These are phyloP conservation scores for Temnothorax unifasciatus DNA, from an alignment of 2,888 invertebrate genomes.

Conservation along the genomic window DNA sequence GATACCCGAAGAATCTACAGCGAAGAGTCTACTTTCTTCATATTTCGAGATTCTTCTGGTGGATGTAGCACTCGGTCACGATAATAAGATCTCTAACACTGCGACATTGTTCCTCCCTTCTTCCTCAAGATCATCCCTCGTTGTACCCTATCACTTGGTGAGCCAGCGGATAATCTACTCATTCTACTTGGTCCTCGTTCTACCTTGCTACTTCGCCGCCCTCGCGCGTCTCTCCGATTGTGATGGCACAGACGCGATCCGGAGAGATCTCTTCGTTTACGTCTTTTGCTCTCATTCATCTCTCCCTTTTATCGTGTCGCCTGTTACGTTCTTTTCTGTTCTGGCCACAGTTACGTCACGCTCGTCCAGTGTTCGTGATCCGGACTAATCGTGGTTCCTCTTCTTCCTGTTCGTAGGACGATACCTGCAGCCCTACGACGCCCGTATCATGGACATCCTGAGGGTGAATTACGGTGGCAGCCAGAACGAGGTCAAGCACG, in stretches of 20 bases:
- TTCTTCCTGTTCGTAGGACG: slow-evolving; percentile 81
- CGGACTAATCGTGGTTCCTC: slow-evolving; percentile 61
- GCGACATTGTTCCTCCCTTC: slow-evolving; percentile 35
- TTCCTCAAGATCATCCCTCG: slow-evolving; percentile 16
- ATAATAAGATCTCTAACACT: slow-evolving; percentile 47
- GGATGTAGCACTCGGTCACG: slow-evolving; percentile 10
- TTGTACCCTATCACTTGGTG: slow-evolving; percentile 3
- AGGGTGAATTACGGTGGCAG: slow-evolving; percentile 68
- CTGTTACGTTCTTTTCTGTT: slow-evolving; percentile 50
- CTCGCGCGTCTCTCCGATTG: slow-evolving; percentile 8
- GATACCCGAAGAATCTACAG: not conserved
- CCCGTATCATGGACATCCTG: slow-evolving; percentile 75
- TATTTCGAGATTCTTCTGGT: not conserved
- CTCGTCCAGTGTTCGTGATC: slow-evolving; percentile 11
- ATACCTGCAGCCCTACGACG: slow-evolving; percentile 69
- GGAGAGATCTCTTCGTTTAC: slow-evolving; percentile 30
- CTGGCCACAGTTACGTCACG: slow-evolving; percentile 13
- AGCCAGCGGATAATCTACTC: not conserved
- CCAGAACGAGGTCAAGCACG: slow-evolving; percentile 68
- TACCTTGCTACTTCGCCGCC: not conserved
- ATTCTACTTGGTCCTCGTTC: not conserved
- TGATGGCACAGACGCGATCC: not conserved
- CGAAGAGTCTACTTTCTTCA: slow-evolving; percentile 14
- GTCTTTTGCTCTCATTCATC: slow-evolving; percentile 39
- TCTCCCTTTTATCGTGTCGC: slow-evolving; percentile 22